Evolutionary conservation across 2,888 invertebrate species (phyloP).

Genomic region (Adelognathus sp.): DNA sequence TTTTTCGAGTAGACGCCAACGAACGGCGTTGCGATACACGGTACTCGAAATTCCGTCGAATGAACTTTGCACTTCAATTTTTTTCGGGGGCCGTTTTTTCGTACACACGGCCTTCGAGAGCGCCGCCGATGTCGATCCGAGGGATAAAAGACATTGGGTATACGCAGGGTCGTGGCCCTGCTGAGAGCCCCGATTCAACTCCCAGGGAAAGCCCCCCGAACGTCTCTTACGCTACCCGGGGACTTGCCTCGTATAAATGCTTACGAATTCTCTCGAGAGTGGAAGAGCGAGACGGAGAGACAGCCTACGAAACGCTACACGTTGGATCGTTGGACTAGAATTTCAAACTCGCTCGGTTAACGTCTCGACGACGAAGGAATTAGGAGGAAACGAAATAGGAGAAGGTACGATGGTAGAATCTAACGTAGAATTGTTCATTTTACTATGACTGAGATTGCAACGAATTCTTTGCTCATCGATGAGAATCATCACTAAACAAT

Average conservation of each 20-base stretch:
- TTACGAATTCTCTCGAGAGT: too few relatives aligned
- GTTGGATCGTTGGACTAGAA: constrained; percentile 36
- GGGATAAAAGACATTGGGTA: neutral
- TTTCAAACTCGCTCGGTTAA: constrained; percentile 27
- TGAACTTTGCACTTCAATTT: neutral
- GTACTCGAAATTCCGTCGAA: neutral
- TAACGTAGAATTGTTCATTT: neutral
- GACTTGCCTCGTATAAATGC: constrained; percentile 12
- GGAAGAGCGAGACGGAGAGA: too few relatives aligned
- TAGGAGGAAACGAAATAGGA: neutral
- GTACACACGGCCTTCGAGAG: neutral
- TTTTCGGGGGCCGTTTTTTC: neutral
- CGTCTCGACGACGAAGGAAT: neutral
- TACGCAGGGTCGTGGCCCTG: neutral
- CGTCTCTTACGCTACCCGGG: constrained; percentile 17
- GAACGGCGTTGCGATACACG: too few relatives aligned
- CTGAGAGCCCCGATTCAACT: neutral
- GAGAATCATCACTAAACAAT: too few relatives aligned
- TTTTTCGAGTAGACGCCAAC: neutral
- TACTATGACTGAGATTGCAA: too few relatives aligned
- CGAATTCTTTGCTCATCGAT: too few relatives aligned
- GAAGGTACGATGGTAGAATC: neutral
- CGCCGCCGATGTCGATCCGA: neutral
- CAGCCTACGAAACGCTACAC: constrained; percentile 36
- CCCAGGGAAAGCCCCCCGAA: constrained; percentile 3